Base-by-base conservation (phyloP, 2,797 vertebrate genomes). In the Antennarius maculatus region DNA sequence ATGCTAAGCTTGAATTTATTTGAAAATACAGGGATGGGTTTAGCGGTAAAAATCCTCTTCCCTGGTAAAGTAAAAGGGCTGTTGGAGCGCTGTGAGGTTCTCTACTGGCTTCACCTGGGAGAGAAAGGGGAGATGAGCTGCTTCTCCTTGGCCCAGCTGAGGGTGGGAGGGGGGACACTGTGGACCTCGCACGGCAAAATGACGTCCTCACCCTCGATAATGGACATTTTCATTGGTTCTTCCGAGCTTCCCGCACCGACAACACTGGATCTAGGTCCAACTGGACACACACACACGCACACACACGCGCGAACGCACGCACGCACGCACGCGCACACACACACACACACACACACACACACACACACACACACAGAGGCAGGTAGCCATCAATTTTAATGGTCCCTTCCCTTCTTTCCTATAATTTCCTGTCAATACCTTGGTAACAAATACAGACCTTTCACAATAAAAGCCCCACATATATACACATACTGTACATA, bases 71-170 rank as follows among this genome's bases (percentile, higher is more conserved):
- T 6, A n/a, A 23, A 27, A 7, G 2, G 0, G 4, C 4, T 54
- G 17, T 53, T 31, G 23, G 8, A 59, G 3, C 23, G n/a, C 17
- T 37, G 42, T 29, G 43, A 51, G 18, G 6, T 13, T 41, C 6
- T 61, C 13, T 47, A 16, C 43, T 28, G 59, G 50, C 62, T 59
- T 87, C 94, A 98, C 97, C 98, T 96, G 48, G 93, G 92, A 62
- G 98, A 98, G 84, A 95, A 96, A 0, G 97, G 97, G 53, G 97
- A 99, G 82, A 99, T 94, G 71, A 97, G 95, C 54, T 96, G 97
- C 66, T 73, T 92, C 78, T 97, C 96, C 85, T 94, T 97, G 84
- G 97, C 95, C 98, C 98, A 99, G 72, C 93, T 96, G 70, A 99
- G 93, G 69, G 94, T 78, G 15, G 98, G 96, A 12, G 97, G 97